Evolutionary conservation across 2,888 invertebrate species (phyloP), one percentile per base, ranked within the genome.

Genomic region (Lasioglossum oenotherae): DNA sequence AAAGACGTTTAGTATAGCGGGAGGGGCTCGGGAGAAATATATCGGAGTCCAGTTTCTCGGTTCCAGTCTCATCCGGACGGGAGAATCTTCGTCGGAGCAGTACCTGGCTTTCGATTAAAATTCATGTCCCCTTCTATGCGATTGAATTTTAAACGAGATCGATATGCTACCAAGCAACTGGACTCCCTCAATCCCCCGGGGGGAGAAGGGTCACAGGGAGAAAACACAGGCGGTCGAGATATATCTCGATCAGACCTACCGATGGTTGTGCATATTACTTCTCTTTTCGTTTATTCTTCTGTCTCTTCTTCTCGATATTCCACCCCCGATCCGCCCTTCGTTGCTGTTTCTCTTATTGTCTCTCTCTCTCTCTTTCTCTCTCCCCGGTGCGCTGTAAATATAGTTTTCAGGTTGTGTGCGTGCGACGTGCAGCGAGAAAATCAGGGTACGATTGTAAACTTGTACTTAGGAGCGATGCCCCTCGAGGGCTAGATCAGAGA

Each of bases 401-500:
- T 81, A 84, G n/a, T 53, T 57, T 57, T 53, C 81, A 27, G 38
- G 35, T 41, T 72, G 81, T 87, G 87, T 57, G 88, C 49, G 88
- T 85, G 85, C 85, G 82, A 82, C 77, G 71, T 67, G 57, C 35
- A 41, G 77, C 79, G 75, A 82, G 81, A 53, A 53, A 73, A 60
- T 76, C 57, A 64, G 71, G 46, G 60, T 71, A 64, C 78, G 57
- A 76, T 4, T n/a, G 8, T 53, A 53, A 44, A 53, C n/a, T 71
- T 79, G 88, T 89, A 89, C 88, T 89, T 90, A 86, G 75, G 23
- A 53, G 23, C 49, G 38, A 12, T n/a, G 69, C 38, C 80, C 78
- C 71, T 84, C 78, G 77, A 79, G 79, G 67, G 35, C 78, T 67
- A 72, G 49, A 67, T 74, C 38, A 5, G 67, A 38, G 27, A 77